These are phyloP conservation scores for Epinephelus fuscoguttatus DNA, from an alignment of 2,113 vertebrate genomes.

Conservation along the genomic window DNA sequence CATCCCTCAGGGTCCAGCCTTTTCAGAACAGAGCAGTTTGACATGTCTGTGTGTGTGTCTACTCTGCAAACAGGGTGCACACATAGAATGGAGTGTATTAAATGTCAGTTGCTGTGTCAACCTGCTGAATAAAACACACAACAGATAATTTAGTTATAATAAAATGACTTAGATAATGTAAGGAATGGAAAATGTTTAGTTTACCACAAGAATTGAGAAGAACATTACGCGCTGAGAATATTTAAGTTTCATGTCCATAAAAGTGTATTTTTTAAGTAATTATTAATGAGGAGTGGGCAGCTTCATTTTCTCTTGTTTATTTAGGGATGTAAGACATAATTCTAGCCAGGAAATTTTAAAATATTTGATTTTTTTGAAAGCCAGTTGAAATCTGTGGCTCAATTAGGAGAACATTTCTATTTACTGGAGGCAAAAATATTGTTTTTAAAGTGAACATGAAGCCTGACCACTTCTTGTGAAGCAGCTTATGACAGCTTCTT, in stretches of 20 bases:
- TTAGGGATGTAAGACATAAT: neutral
- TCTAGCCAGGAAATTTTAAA: neutral
- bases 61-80: neutral
- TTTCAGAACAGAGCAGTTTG: constrained; percentile 15
- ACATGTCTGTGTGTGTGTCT: constrained; percentile 1
- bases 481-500: constrained; percentile 18
- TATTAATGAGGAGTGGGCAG: neutral
- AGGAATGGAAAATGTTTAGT: neutral
- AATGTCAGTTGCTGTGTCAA: constrained; percentile 20
- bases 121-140: neutral
- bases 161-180: neutral
- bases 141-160: neutral
- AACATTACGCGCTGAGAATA: too few relatives aligned
- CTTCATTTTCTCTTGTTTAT: neutral
- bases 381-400: neutral
- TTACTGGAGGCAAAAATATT: neutral
- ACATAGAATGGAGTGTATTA: neutral
- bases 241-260: neutral
- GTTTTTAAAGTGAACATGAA: neutral
- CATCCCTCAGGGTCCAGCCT: constrained; percentile 1
- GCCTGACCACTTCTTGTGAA: constrained; percentile 28
- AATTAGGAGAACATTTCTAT: neutral
- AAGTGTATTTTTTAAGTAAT: neutral
- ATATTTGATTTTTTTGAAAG: neutral
- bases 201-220: neutral